A percentile compares a stretch with the other conserved stretches of the same genome.
Conservation (phyloP, 1,140 invertebrate species). For the Centruroides sculpturatus region DNA sequence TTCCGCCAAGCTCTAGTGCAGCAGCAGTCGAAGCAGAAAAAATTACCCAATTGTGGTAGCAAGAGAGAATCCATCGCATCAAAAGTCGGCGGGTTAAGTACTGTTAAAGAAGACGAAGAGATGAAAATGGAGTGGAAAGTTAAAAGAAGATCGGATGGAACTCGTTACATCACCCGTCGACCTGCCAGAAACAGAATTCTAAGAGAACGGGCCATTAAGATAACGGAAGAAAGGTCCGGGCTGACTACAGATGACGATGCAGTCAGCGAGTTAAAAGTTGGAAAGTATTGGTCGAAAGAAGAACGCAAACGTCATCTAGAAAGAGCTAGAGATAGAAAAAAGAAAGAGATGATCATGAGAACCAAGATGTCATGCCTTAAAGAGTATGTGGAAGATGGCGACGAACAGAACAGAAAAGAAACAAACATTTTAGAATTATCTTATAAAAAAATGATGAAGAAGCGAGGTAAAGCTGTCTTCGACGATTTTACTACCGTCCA, state of each 20-base stretch:
- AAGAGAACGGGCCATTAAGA: constrained; percentile 50
- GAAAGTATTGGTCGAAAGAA: constrained; percentile 63
- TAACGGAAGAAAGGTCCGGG: constrained; percentile 51
- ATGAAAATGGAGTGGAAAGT: constrained; percentile 60
- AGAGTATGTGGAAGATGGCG: not conserved
- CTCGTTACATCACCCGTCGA: constrained; percentile 57
- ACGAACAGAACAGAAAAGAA: not conserved
- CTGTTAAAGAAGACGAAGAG: too few species aligned
- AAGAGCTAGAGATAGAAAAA: constrained; percentile 44
- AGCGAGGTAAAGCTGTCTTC: constrained; percentile 31
- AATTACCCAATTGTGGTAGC: constrained; percentile 2
- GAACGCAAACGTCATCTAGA: constrained; percentile 60
- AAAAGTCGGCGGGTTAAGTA: too few species aligned
- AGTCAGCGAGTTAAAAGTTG: constrained; percentile 62
- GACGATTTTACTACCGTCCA: constrained; percentile 38
- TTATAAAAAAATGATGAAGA: constrained; percentile 35
- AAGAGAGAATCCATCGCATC: constrained; percentile 27
- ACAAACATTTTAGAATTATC: constrained; percentile 33
- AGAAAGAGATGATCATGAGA: not conserved
- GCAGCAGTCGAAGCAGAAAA: constrained; percentile 19
- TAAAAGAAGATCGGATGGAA: constrained; percentile 58
- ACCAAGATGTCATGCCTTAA: not conserved
- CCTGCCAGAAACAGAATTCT: constrained; percentile 53
- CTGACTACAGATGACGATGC: constrained; percentile 70
- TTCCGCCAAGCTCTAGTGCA: constrained; percentile 41